These are phyloP conservation scores for Psittacula cyanocephala DNA, from an alignment of 2,113 vertebrate species.

Conservation along the genomic window DNA sequence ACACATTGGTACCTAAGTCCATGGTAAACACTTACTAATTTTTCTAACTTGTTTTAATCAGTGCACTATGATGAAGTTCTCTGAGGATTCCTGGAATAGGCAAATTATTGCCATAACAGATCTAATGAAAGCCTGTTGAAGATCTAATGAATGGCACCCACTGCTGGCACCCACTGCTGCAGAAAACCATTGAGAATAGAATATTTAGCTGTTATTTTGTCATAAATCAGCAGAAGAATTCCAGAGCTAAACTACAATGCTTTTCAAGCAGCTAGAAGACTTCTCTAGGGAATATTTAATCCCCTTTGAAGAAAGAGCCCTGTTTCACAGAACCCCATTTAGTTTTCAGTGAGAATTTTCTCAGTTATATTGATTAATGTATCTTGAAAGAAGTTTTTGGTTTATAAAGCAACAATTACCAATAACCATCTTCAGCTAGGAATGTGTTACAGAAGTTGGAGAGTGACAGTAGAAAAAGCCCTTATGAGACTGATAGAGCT, in stretches of 20 bases:
- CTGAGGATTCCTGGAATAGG: not conserved
- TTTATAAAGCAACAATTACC: constrained; percentile 14
- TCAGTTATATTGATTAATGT: not conserved
- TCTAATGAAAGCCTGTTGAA: not conserved
- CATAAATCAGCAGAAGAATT: not conserved
- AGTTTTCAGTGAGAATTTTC: constrained; percentile 4
- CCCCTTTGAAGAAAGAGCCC: not conserved
- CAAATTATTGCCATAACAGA: not conserved
- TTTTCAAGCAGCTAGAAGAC: not conserved
- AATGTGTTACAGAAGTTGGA: not conserved
- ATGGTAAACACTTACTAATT: constrained; percentile 61
- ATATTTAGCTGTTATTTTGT: not conserved
- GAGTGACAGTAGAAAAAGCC: not conserved
- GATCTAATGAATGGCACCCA: not conserved
- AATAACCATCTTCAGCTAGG: not conserved
- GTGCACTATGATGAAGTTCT: not conserved
- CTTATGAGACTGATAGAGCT: not conserved
- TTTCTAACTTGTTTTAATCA: not conserved
- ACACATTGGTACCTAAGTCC: constrained; percentile 72
- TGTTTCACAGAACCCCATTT: not conserved
- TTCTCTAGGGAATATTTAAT: constrained; percentile 14
- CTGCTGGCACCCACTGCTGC: not conserved
- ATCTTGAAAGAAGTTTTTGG: not conserved
- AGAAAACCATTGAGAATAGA: not conserved
- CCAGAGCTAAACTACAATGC: not conserved